Conservation (phyloP, 2,113 vertebrate species). For the Crocuta crocuta region DNA sequence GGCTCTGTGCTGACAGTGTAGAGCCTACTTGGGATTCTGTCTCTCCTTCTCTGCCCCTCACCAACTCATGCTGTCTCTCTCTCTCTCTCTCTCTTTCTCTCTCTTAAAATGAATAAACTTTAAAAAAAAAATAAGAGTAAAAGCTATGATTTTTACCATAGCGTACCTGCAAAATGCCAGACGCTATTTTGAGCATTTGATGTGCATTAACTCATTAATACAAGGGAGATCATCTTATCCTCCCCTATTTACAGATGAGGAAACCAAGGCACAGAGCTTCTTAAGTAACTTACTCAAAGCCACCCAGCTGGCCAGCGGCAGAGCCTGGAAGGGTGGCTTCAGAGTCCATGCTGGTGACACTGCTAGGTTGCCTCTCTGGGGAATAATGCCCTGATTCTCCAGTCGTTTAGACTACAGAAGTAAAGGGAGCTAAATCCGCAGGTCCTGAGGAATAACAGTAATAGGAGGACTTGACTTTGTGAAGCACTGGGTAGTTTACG, state of each 20-base stretch:
- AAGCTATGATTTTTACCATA: too few species aligned
- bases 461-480: neutral
- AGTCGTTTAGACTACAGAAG: neutral
- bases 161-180: neutral
- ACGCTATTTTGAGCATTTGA: neutral
- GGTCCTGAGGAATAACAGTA: neutral
- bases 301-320: neutral
- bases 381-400: neutral
- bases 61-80: too few species aligned
- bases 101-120: too few species aligned
- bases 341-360: neutral
- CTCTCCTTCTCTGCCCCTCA: too few species aligned
- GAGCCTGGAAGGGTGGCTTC: neutral
- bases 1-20: too few species aligned
- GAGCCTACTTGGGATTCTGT: too few species aligned
- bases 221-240: too few species aligned
- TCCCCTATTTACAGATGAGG: neutral
- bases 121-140: neutral
- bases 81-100: too few species aligned
- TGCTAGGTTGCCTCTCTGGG: neutral
- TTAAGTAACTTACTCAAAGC: neutral
- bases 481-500: neutral
- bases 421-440: neutral
- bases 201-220: accelerated
- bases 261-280: neutral